Evolutionary conservation across 1,140 invertebrate genomes (phyloP).

Genomic region (Paraescarpia echinospica): DNA sequence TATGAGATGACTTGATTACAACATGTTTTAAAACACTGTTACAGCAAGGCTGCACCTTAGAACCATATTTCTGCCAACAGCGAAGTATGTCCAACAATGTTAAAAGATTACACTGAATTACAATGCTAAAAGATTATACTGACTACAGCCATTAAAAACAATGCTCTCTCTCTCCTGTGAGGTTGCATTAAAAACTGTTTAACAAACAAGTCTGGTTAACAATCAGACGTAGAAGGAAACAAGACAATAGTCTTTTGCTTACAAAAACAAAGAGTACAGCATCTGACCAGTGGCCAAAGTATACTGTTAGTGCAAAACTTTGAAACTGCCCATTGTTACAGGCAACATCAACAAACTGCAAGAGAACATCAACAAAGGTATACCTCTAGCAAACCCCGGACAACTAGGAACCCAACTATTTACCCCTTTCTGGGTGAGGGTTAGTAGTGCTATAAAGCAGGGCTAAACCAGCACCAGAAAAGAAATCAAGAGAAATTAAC

Average conservation of each 20-base stretch:
- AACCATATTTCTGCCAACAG: too few relatives aligned
- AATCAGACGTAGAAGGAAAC: not conserved
- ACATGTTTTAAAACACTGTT: too few relatives aligned
- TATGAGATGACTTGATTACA: too few relatives aligned
- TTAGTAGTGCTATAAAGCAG: not conserved
- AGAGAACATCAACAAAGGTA: not conserved
- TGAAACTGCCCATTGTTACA: not conserved
- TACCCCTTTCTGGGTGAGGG: not conserved
- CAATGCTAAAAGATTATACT: too few relatives aligned
- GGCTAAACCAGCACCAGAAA: not conserved
- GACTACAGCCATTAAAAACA: too few relatives aligned
- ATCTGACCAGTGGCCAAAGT: not conserved
- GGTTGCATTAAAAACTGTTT: too few relatives aligned
- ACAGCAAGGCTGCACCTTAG: too few relatives aligned
- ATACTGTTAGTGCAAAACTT: not conserved
- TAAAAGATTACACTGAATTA: too few relatives aligned
- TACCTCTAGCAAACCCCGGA: not conserved
- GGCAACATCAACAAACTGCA: not conserved
- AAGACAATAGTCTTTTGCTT: not conserved
- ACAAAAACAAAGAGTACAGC: not conserved
- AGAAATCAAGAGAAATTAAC: not conserved
- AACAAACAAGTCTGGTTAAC: too few relatives aligned
- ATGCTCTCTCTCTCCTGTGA: too few relatives aligned
- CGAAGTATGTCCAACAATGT: too few relatives aligned
- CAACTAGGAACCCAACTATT: conserved; percentile 5